phyloP scores from a whole-genome alignment of 2,797 vertebrate genomes.

The Melopsittacus undulatus region DNA sequence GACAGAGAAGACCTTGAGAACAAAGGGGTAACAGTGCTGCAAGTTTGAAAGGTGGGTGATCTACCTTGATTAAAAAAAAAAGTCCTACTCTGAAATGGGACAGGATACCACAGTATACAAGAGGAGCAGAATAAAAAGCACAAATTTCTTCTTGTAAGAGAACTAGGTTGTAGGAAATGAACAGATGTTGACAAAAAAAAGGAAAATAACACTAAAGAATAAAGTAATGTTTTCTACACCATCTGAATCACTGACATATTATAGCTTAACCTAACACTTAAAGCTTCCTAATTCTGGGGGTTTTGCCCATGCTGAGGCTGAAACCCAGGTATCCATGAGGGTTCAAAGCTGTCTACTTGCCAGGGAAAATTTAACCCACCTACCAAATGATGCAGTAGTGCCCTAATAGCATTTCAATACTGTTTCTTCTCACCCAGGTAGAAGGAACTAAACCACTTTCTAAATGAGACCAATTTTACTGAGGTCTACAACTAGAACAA shows the following conservation, averaged over 20 bases:
- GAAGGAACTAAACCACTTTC: background rate
- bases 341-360: background rate
- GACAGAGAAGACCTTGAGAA: background rate
- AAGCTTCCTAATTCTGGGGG: background rate
- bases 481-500: background rate
- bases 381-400: background rate
- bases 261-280: background rate
- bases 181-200: background rate
- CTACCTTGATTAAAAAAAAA: background rate
- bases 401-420: background rate
- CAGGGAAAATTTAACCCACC: background rate
- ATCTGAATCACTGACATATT: background rate
- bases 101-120: background rate
- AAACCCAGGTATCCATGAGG: background rate
- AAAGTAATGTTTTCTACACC: slow-evolving; percentile 17
- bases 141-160: background rate
- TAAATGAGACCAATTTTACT: background rate
- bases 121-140: background rate
- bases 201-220: background rate
- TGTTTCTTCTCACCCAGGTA: background rate
- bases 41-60: background rate
- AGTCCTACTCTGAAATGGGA: slow-evolving; percentile 19
- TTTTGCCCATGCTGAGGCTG: background rate
- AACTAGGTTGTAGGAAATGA: background rate
- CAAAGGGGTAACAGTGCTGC: background rate